A percentile compares a stretch with the other conserved stretches of the same genome.
Conservation (phyloP, 1,140 invertebrate species). For the Cherax destructor region DNA sequence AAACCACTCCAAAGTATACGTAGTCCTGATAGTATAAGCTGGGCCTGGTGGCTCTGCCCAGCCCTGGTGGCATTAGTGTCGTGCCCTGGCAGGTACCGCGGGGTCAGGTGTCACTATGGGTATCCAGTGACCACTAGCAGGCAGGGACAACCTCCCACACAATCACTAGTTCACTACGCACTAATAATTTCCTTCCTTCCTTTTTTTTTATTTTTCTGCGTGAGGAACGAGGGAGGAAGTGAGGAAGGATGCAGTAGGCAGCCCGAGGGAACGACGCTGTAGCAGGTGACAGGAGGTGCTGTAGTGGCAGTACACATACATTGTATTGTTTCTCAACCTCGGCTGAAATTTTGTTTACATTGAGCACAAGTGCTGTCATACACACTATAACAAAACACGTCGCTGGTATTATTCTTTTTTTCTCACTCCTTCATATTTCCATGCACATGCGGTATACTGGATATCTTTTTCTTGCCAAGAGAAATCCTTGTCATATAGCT, state of each 20-base stretch:
- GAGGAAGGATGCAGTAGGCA: too few species aligned
- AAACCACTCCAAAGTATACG: too few species aligned
- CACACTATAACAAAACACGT: too few species aligned
- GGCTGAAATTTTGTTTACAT: too few species aligned
- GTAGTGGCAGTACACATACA: too few species aligned
- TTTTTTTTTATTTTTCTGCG: too few species aligned
- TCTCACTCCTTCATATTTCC: not conserved
- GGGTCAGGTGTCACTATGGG: slow-evolving; percentile 43
- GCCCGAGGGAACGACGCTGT: too few species aligned
- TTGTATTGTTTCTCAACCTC: too few species aligned
- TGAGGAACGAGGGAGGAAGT: too few species aligned
- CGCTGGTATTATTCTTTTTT: not conserved
- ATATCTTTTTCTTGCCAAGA: not conserved
- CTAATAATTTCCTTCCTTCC: not conserved
- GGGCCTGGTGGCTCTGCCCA: not conserved
- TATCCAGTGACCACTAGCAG: slow-evolving; percentile 45
- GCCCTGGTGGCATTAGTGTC: slow-evolving; percentile 7
- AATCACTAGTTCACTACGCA: not conserved
- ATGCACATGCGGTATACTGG: not conserved
- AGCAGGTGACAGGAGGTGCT: too few species aligned
- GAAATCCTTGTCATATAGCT: not conserved
- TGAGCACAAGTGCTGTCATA: too few species aligned
- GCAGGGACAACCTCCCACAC: not conserved
- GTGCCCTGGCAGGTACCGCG: slow-evolving; percentile 44
- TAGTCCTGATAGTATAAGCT: not conserved